phyloP scores from a whole-genome alignment of 37 sponge, comb jelly and placozoan genomes.

The Oscarella lobularis region DNA sequence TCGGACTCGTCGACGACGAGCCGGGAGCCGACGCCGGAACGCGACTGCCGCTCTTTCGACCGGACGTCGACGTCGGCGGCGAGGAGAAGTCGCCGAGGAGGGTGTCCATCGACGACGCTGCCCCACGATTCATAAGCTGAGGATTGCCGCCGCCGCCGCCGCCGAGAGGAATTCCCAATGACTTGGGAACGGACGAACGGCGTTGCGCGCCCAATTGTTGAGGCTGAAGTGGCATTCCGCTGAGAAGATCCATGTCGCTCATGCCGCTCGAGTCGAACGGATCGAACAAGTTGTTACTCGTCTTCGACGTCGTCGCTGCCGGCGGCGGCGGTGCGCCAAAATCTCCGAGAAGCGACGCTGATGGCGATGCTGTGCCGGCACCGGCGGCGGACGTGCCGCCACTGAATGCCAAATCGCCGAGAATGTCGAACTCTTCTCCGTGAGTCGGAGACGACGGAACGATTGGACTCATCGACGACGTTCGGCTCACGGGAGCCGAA shows the following conservation, averaged over 20 bases:
- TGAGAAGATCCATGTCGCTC: background rate
- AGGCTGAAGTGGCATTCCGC: background rate
- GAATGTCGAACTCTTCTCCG: background rate
- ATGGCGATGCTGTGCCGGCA: background rate
- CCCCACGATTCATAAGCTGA: too few relatives aligned
- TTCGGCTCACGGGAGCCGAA: background rate
- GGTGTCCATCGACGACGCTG: background rate
- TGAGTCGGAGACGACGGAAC: conserved; percentile 1
- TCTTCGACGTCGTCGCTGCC: background rate
- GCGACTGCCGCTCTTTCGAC: background rate
- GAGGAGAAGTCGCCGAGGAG: background rate
- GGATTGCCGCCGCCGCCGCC: too few relatives aligned
- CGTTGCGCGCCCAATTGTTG: background rate
- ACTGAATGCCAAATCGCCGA: background rate
- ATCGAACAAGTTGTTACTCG: too few relatives aligned
- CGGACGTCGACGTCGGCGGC: background rate
- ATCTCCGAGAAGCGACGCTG: background rate
- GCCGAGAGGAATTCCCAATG: too few relatives aligned
- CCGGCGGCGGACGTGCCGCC: too few relatives aligned
- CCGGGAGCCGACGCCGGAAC: background rate
- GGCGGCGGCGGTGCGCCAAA: background rate
- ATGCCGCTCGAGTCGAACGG: background rate
- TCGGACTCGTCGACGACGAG: background rate
- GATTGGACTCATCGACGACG: background rate
- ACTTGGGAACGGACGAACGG: background rate